Evolutionary conservation across 2,113 vertebrate genomes (phyloP).

Genomic region (Silurus glanis): DNA sequence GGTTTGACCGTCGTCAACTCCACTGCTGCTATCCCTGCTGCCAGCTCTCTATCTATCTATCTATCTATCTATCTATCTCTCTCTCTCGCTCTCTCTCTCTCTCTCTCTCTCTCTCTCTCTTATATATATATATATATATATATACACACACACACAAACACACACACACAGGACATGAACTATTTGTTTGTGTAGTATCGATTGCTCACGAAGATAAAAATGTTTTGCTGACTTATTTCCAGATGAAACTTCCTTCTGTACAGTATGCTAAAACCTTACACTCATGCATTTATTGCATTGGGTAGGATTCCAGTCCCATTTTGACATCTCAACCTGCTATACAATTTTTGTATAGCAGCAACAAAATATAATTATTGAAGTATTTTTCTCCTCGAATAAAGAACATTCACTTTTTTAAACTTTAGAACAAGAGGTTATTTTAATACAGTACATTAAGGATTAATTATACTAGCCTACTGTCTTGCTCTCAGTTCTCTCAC

Average conservation of each 20-base stretch:
- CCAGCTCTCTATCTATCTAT: no score
- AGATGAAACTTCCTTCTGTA: background rate
- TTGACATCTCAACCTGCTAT: background rate
- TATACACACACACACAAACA: no score
- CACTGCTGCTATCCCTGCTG: no score
- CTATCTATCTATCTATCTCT: no score
- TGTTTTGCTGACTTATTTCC: background rate
- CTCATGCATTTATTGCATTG: background rate
- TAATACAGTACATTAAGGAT: background rate
- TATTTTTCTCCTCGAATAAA: background rate
- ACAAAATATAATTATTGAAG: background rate
- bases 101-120: no score
- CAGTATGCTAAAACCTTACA: background rate
- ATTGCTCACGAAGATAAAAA: no score
- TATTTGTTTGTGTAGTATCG: no score
- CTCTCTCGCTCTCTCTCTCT: no score
- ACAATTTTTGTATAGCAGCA: background rate
- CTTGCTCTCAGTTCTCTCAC: background rate
- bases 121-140: no score
- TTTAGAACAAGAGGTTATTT: background rate
- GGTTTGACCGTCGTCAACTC: no score
- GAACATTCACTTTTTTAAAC: background rate
- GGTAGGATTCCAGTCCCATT: background rate
- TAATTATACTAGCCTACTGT: background rate
- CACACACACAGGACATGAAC: no score